Percentiles rank a stretch among this genome's conserved stretches.
Conservation (phyloP, 92 coral and sea anemone species). For the Siderastrea siderea region DNA sequence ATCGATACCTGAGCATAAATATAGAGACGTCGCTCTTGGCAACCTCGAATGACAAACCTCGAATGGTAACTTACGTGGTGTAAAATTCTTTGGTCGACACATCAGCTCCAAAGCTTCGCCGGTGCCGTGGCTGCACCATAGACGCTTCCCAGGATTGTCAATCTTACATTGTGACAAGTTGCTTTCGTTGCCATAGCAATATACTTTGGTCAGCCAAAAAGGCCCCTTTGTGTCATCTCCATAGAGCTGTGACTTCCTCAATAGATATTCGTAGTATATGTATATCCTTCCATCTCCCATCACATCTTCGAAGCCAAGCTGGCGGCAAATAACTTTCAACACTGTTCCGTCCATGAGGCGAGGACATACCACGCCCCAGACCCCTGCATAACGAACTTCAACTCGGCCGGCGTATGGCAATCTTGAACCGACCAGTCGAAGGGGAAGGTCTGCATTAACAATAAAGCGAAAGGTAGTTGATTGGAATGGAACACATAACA, state of each 20-base stretch:
- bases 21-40: too few species aligned
- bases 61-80: conserved; percentile 20
- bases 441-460: background rate
- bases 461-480: too few species aligned
- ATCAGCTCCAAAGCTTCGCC: conserved; percentile 27
- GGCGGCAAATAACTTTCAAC: conserved; percentile 40
- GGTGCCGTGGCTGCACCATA: conserved; percentile 17
- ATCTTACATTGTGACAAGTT: conserved; percentile 25
- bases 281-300: conserved; percentile 32
- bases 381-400: conserved; percentile 44
- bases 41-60: too few species aligned
- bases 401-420: conserved; percentile 48
- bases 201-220: conserved; percentile 30
- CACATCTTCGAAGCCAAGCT: conserved; percentile 25
- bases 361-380: conserved; percentile 51
- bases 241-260: background rate
- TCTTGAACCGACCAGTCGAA: conserved; percentile 39
- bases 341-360: conserved; percentile 30
- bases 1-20: too few species aligned
- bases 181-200: conserved; percentile 46
- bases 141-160: conserved; percentile 6
- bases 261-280: background rate
- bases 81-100: conserved; percentile 44
- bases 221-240: conserved; percentile 32
- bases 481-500: too few species aligned